Conservation (phyloP, 2,113 vertebrate species). For the Himantopus leucocephalus region DNA sequence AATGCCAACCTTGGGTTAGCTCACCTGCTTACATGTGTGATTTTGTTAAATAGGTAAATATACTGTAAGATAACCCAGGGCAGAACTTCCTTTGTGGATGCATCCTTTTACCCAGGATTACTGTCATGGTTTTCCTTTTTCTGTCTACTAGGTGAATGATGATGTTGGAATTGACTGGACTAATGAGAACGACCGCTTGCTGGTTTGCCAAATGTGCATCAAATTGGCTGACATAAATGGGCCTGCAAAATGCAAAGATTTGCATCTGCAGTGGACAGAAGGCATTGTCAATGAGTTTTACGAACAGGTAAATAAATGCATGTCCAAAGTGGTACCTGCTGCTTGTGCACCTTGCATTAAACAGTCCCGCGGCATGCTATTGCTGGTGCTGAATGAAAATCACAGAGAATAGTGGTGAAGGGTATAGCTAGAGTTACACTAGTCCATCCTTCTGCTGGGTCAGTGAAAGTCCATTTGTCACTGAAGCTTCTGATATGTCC, state of each 20-base stretch:
- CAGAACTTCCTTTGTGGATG: not conserved
- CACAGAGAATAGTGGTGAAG: not conserved
- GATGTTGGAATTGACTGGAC: slow-evolving; percentile 98
- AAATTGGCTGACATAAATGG: slow-evolving; percentile 98
- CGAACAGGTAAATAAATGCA: slow-evolving; percentile 83
- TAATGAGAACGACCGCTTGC: slow-evolving; percentile 94
- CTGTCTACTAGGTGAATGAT: slow-evolving; percentile 84
- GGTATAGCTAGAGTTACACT: not conserved
- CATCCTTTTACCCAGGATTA: not conserved
- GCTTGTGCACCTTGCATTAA: not conserved
- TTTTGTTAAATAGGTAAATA: not conserved
- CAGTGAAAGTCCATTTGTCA: not conserved
- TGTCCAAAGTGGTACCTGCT: not conserved
- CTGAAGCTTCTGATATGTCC: not conserved
- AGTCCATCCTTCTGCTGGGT: not conserved
- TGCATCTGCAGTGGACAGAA: slow-evolving; percentile 96
- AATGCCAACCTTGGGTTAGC: not conserved
- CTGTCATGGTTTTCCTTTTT: not conserved
- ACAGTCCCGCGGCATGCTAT: not conserved
- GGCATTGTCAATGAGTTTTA: slow-evolving; percentile 99
- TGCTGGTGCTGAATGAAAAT: not conserved
- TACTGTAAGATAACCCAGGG: not conserved
- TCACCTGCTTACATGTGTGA: not conserved
- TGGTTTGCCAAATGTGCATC: slow-evolving; percentile 99
- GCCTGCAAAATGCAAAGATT: slow-evolving; percentile 91